Evolutionary conservation across 2,888 invertebrate genomes (phyloP).

Genomic region (Scaptodrosophila latifasciaeformis): DNA sequence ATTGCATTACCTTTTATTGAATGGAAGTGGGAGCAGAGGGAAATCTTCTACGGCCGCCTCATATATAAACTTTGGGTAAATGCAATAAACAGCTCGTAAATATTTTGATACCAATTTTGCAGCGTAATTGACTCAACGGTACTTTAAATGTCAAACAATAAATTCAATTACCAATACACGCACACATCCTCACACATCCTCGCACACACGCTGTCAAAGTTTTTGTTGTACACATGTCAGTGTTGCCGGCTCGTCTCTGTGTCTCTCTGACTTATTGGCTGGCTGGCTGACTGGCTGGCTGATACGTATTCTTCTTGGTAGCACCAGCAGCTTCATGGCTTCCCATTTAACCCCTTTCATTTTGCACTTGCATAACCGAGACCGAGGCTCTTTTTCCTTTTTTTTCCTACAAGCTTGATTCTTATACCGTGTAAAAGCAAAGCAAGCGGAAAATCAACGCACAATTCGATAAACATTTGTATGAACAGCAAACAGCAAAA

Average conservation of each 20-base stretch:
- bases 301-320: too few species aligned
- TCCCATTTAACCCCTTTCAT: constrained; percentile 63
- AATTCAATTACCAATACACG: constrained; percentile 70
- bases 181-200: constrained; percentile 26
- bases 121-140: constrained; percentile 71
- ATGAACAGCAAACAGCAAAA: constrained; percentile 38
- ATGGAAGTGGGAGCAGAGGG: constrained; percentile 10
- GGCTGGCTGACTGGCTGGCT: constrained; percentile 12
- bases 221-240: constrained; percentile 1
- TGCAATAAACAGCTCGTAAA: constrained; percentile 70
- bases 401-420: too few species aligned
- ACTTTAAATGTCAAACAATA: constrained; percentile 73
- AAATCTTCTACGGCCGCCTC: constrained; percentile 13
- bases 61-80: constrained; percentile 49
- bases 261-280: too few species aligned
- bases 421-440: constrained; percentile 49
- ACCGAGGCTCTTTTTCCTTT: too few species aligned
- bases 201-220: not conserved
- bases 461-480: constrained; percentile 63
- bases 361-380: constrained; percentile 51
- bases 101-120: constrained; percentile 71
- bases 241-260: too few species aligned
- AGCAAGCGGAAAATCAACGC: constrained; percentile 67
- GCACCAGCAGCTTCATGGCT: too few species aligned
- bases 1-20: constrained; percentile 52